Evolutionary conservation across 2,113 vertebrate species (phyloP), one percentile per base, ranked within the genome.

Genomic region (Phycodurus eques): DNA sequence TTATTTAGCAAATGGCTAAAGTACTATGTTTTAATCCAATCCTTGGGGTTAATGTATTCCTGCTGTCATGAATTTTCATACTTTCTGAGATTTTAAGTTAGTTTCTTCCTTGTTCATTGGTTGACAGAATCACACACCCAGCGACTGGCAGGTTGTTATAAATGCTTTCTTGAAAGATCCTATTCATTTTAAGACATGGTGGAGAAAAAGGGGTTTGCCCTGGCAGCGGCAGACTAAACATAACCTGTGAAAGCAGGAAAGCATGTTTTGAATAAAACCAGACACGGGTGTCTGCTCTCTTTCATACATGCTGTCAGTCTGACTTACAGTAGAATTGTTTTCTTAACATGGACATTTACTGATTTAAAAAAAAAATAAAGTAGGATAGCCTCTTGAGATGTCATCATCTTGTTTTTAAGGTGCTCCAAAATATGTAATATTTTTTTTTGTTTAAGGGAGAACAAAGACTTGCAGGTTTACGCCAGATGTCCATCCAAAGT

Each of bases 211-310:
- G 60, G 69, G 66, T 75, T 82, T 77, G 77, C 79, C 51, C 42
- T 71, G 67, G 74, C 8, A 51, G 71, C 70, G 72, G 27, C 73
- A 85, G 81, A 88, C 80, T 85, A 88, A 89, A 85, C 83, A 86
- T 75, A 82, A 71, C 46, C 61, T 54, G 61, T 75, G 68, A 54
- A 75, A 77, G 68, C 73, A 76, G 70, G 80, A 75, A 81, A 57
- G 68, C 35, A 75, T 35, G 22, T 77, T 51, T 68, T 72, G 66
- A 67, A 78, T 47, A 53, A 76, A 78, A 51, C 42, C 42, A 35
- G 61, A 72, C 14, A 43, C 0, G 0, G 13, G 7, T 31, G 7
- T 51, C 72, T 68, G 54, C 33, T 70, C 75, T 69, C 20, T 83
- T 7, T 79, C 31, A n/a, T 67, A 49, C 27, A 66, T 7, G 2